Evolutionary conservation across 2,113 vertebrate species (phyloP).

Genomic region (Lepisosteus osseus): DNA sequence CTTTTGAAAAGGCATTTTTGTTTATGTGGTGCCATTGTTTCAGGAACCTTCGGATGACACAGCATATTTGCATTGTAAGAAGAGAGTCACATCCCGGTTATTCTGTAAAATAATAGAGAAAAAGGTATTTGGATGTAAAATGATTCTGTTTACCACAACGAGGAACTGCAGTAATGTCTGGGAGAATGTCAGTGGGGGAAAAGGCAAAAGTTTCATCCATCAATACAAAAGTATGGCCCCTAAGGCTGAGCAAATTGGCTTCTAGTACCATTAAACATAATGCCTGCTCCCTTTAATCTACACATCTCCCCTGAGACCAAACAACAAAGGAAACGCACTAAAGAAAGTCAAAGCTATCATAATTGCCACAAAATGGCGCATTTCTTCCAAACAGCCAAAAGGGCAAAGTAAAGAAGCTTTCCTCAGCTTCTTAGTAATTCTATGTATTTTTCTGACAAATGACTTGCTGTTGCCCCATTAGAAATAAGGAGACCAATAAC

Average conservation of each 20-base stretch:
- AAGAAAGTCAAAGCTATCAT: constrained; percentile 28
- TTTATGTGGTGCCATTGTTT: too few species aligned
- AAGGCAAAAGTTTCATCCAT: neutral
- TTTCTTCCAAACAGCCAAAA: neutral
- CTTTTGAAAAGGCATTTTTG: too few species aligned
- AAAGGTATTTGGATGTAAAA: too few species aligned
- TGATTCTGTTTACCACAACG: neutral
- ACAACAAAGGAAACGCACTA: constrained; percentile 20
- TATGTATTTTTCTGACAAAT: constrained; percentile 1
- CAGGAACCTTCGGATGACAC: too few species aligned
- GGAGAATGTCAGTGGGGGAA: neutral
- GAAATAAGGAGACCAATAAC: constrained; percentile 15
- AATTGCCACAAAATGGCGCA: constrained; percentile 24
- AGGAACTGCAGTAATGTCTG: neutral
- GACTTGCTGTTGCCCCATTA: too few species aligned
- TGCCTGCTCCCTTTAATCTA: constrained; percentile 40
- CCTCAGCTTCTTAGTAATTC: constrained; percentile 8
- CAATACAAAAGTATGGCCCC: constrained; percentile 4
- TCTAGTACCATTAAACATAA: constrained; percentile 35
- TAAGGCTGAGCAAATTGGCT: constrained; percentile 11
- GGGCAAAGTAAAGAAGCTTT: constrained; percentile 17
- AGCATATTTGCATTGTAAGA: too few species aligned
- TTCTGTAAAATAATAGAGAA: too few species aligned
- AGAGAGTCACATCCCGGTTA: too few species aligned
- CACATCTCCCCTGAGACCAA: constrained; percentile 21